Base-by-base conservation (phyloP, 2,888 invertebrate species). In the Ypsolopha sequella region DNA sequence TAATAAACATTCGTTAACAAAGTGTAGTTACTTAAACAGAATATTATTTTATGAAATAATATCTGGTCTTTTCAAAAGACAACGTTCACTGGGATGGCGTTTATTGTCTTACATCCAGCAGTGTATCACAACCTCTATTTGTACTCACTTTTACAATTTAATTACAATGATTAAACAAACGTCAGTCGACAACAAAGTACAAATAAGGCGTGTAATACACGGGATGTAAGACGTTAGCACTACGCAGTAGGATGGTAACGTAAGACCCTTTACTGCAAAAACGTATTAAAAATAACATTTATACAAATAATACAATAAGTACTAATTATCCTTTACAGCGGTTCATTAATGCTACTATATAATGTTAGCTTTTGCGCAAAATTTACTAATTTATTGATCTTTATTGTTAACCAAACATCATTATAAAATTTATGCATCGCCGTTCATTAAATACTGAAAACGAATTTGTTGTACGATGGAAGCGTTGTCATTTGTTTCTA, bases 1-100 rank as follows among this genome's bases (percentile, higher is more conserved):
- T 84, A 82, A 81, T 79, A 74, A 82, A 80, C 73, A 75, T 75
- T 80, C 77, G 82, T 85, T 84, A 76, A 80, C 48, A 85, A 80
- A 71, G 82, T 82, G 78, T 85, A 84, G 82, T 75, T 2, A 24
- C 24, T 24, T 80, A 76, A 78, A 79, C 76, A 75, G 79, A 77
- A 71, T 73, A 77, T 80, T 80, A 78, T 78, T 85, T 85, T 82
- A 79, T 77, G 77, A 79, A 80, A 70, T 77, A 80, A 74, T 74
- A 75, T 70, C 74, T 69, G 66, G 67, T 79, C 77, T 81, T 80
- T 81, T 34, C 36, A 49, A 77, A 74, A 70, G 78, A 73, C 70
- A 73, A 82, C 76, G 36, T 50, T 50, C 36, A 14, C 50, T 50
- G 50, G 11, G 38, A 34, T 11, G 46, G 24, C 10, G 24, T 39